A percentile compares a stretch with the other conserved stretches of the same genome.
Evolutionary conservation across 2,888 invertebrate species (phyloP).

Genomic region (Siphlonurus alternatus): DNA sequence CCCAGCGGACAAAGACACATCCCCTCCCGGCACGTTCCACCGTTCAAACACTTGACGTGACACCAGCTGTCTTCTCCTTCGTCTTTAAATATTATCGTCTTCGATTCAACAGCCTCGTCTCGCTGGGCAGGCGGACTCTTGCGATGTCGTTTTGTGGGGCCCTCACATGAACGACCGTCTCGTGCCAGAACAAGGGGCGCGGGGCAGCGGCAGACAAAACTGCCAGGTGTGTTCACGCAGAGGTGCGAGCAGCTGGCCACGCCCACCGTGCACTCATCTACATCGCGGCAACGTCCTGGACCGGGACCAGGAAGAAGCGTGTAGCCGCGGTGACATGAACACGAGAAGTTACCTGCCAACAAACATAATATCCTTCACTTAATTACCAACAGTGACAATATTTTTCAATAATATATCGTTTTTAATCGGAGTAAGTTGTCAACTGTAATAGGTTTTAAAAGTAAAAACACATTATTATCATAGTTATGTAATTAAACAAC

Average conservation of each 20-base stretch:
- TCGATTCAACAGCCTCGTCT: background rate
- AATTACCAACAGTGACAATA: background rate
- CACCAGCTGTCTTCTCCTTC: background rate
- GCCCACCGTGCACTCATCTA: slow-evolving; percentile 6
- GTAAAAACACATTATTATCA: no score
- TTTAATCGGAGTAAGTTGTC: no score
- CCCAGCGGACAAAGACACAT: slow-evolving; percentile 4
- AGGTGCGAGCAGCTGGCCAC: slow-evolving; percentile 6
- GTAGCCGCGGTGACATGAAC: slow-evolving; percentile 3
- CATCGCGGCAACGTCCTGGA: background rate
- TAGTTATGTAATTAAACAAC: no score
- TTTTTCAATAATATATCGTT: background rate
- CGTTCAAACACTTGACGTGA: slow-evolving; percentile 2
- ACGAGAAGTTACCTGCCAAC: background rate
- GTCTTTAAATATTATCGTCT: background rate
- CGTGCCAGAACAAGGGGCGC: background rate
- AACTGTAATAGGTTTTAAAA: no score
- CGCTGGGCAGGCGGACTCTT: no score
- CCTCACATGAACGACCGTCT: slow-evolving; percentile 4
- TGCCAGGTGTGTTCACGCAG: slow-evolving; percentile 6
- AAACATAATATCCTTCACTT: background rate
- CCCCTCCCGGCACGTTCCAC: slow-evolving; percentile 5
- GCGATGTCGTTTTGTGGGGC: background rate
- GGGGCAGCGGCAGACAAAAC: slow-evolving; percentile 5
- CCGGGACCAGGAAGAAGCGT: background rate